Evolutionary conservation across 2,888 invertebrate species (phyloP).

Genomic region (Oligia latruncula): DNA sequence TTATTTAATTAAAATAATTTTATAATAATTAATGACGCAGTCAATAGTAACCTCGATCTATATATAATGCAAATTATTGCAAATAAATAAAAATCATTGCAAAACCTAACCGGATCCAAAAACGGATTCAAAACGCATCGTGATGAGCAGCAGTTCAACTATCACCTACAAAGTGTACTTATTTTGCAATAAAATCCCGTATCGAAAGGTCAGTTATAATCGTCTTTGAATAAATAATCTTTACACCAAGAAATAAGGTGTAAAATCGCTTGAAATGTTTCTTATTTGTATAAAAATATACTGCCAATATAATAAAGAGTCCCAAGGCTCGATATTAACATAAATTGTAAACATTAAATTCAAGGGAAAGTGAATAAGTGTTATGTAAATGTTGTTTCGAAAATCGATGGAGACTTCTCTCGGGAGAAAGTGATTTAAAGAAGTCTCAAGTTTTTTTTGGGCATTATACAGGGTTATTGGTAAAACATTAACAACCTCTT

Average conservation of each 20-base stretch:
- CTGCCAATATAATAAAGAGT: conserved; percentile 3
- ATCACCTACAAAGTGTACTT: conserved; percentile 35
- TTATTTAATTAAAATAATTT: neutral
- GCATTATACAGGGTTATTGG: neutral
- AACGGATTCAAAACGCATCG: conserved; percentile 46
- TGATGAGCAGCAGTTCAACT: conserved; percentile 51
- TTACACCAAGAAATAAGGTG: conserved; percentile 4
- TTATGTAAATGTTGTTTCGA: conserved; percentile 63
- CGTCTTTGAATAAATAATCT: conserved; percentile 13
- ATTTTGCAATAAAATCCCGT: conserved; percentile 48
- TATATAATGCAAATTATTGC: conserved; percentile 3
- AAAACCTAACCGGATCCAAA: conserved; percentile 54
- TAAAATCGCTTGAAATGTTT: conserved; percentile 4
- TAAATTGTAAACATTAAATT: conserved; percentile 32
- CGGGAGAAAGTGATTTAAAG: conserved; percentile 58
- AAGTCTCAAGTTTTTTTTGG: conserved; percentile 17
- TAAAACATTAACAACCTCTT: too few relatives aligned
- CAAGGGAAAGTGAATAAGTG: conserved; percentile 63
- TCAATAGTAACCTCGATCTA: conserved; percentile 11
- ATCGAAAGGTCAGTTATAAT: conserved; percentile 34
- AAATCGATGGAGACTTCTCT: conserved; percentile 36
- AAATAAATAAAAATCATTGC: conserved; percentile 40
- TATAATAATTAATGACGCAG: neutral
- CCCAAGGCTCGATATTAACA: conserved; percentile 49
- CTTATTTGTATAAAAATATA: conserved; percentile 9